These are phyloP conservation scores for Plectropomus leopardus DNA, from an alignment of 2,113 vertebrate species.

Conservation along the genomic window DNA sequence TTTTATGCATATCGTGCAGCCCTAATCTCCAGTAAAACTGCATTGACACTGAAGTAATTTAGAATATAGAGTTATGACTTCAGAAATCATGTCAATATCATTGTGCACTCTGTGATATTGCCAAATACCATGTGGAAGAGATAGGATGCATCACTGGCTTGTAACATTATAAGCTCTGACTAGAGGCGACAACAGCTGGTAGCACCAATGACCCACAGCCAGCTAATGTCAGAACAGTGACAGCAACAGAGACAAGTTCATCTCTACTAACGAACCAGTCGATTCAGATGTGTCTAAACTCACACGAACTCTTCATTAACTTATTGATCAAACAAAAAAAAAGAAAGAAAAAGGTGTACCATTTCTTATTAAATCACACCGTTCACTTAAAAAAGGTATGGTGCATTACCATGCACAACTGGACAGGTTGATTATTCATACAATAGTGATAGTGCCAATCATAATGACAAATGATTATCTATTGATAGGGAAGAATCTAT, in stretches of 20 bases:
- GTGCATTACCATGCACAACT: not conserved
- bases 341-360: no score
- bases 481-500: not conserved
- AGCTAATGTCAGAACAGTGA: constrained; percentile 19
- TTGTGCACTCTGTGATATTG: not conserved
- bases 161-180: constrained; percentile 39
- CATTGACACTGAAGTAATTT: not conserved
- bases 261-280: constrained; percentile 6
- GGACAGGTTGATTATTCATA: not conserved
- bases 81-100: constrained; percentile 2
- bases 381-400: not conserved
- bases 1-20: no score
- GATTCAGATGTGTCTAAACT: not conserved
- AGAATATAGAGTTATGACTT: constrained; percentile 7
- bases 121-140: constrained; percentile 1
- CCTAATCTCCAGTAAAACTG: no score
- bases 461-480: not conserved
- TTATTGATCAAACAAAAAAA: not conserved
- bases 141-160: constrained; percentile 20
- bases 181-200: constrained; percentile 53
- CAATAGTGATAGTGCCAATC: not conserved
- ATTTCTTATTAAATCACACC: not conserved
- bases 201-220: constrained; percentile 4
- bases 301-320: not conserved
- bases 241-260: not conserved